Percentiles rank a stretch among this genome's conserved stretches.
phyloP scores from a whole-genome alignment of 2,888 invertebrate species.

The Tenodera sinensis region DNA sequence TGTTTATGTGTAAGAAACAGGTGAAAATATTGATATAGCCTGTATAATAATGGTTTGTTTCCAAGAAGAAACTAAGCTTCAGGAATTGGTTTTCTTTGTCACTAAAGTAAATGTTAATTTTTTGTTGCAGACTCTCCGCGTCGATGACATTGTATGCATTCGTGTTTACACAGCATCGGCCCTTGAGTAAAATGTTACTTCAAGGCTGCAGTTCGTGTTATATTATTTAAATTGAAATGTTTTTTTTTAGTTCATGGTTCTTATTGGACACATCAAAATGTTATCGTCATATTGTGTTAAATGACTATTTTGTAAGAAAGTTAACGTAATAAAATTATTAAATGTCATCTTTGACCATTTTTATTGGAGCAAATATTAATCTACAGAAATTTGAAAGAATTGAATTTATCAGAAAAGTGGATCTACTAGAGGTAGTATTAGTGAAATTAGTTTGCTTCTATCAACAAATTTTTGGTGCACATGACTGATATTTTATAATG shows the following conservation, averaged over 20 bases:
- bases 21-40: too few species aligned
- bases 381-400: background rate
- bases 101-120: background rate
- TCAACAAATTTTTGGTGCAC: background rate
- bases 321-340: background rate
- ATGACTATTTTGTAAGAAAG: background rate
- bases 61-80: too few species aligned
- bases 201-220: too few species aligned
- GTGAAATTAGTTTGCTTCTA: background rate
- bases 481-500: background rate
- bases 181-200: too few species aligned
- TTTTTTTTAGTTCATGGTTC: background rate
- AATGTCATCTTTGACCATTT: background rate
- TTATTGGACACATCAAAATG: too few species aligned
- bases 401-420: background rate
- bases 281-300: too few species aligned
- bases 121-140: constrained; percentile 62
- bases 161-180: constrained; percentile 66
- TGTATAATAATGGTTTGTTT: too few species aligned
- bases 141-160: constrained; percentile 69
- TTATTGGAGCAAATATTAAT: background rate
- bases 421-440: background rate
- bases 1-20: too few species aligned
- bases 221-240: too few species aligned
- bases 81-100: too few species aligned